These are phyloP conservation scores for Prosapia bicincta DNA, from an alignment of 2,888 invertebrate species.

Conservation along the genomic window DNA sequence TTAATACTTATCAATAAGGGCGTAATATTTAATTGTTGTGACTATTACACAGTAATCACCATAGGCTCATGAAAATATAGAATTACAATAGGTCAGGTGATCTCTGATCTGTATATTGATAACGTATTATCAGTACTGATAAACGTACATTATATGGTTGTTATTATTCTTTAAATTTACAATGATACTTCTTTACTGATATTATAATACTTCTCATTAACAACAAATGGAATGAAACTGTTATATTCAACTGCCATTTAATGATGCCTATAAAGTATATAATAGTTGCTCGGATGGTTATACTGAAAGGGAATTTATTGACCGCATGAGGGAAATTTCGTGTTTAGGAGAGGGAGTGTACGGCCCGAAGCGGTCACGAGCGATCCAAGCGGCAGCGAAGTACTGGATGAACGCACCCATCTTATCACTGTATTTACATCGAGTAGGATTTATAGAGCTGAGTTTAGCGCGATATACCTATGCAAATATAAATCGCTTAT, in stretches of 20 bases:
- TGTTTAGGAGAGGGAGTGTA: slow-evolving; percentile 5
- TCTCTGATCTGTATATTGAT: too few species aligned
- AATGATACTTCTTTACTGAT: neutral
- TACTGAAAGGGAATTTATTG: neutral
- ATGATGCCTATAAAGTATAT: neutral
- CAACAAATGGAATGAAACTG: neutral
- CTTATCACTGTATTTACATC: slow-evolving; percentile 29
- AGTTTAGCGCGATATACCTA: neutral
- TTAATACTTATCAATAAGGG: too few species aligned
- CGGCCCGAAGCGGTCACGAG: slow-evolving; percentile 18
- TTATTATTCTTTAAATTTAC: too few species aligned
- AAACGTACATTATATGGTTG: too few species aligned
- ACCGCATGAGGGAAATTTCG: neutral
- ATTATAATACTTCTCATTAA: neutral
- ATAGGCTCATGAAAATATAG: too few species aligned
- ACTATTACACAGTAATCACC: too few species aligned
- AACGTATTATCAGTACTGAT: too few species aligned
- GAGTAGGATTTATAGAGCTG: neutral
- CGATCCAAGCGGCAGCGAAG: slow-evolving; percentile 22
- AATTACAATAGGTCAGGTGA: too few species aligned
- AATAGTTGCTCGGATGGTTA: neutral
- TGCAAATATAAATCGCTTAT: neutral
- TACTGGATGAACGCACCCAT: slow-evolving; percentile 20
- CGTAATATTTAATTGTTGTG: too few species aligned
- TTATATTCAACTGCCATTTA: neutral